Base-by-base conservation (phyloP, 1,140 invertebrate genomes). In the Zelostemma sp. region DNA sequence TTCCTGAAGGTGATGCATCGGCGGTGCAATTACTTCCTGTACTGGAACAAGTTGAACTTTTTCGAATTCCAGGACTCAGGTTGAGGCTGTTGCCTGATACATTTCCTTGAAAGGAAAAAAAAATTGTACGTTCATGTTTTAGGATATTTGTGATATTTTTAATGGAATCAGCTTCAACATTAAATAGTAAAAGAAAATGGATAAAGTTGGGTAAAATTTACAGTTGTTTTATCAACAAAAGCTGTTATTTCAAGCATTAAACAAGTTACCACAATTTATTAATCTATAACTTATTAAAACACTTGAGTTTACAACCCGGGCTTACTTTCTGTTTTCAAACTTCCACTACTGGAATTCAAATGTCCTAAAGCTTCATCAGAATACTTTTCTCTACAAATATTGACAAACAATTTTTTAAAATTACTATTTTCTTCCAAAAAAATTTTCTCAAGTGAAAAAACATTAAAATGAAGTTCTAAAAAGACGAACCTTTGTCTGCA, bases 1-100 rank as follows among this genome's bases (percentile, higher is more conserved):
- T 82, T 35, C 72, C 76, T 41, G 71, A 67, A 18, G 62, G 62
- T 28, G 74, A 68, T 35, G 79, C 48, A 12, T 84, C 80, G 31
- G 83, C 74, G 58, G 82, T 79, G 79, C 82, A 85, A 0, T 79
- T 75, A 57, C 82, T 83, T n/a, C 77, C 75, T 12, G 53, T 75
- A 62, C 79, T 82, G 1, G 81, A 84, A 54, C 77, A 78, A 6
- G 74, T 76, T 12, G 83, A 85, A 61, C 62, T 83, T 61, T 84
- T 85, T 12, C 75, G 60, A 12, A 73, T 55, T 25, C 61, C 64
- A 4, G 72, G 48, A 35, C 53, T 77, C 0, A 78, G 69, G 56
- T 77, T 80, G 4, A 77, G 78, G 55, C 78, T 80, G 4, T 77
- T 79, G 15, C 73, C 73, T 15, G 81, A 84, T 8, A 79, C 48